These are phyloP conservation scores for Peromyscus californicus DNA, from an alignment of 2,113 vertebrate species.

Conservation along the genomic window DNA sequence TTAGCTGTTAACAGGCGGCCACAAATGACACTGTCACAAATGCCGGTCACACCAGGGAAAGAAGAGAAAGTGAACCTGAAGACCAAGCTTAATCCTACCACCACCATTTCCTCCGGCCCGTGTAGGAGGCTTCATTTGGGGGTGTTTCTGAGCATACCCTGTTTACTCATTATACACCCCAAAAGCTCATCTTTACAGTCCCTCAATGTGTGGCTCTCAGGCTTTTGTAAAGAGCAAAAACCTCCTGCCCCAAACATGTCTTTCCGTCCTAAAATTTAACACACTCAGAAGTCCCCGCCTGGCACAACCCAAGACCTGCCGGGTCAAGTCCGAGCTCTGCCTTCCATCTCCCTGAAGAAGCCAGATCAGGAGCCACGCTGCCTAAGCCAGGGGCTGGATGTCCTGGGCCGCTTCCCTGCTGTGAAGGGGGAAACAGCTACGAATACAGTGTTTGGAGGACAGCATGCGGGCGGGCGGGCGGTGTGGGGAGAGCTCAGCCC, in stretches of 20 bases:
- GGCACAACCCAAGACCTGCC: background rate
- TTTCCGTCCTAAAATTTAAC: background rate
- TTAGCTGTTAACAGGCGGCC: background rate
- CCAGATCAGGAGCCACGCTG: background rate
- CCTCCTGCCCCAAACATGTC: background rate
- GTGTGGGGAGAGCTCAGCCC: background rate
- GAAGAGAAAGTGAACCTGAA: background rate
- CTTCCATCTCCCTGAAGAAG: background rate
- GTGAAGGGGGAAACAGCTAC: too few relatives aligned
- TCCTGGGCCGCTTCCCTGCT: background rate
- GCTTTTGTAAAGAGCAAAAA: background rate
- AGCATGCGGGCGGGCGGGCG: rapidly evolving
- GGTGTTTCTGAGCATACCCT: background rate
- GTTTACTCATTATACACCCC: background rate
- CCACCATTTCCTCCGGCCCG: background rate
- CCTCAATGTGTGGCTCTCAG: background rate
- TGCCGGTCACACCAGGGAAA: background rate
- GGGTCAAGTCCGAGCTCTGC: background rate
- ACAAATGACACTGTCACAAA: background rate
- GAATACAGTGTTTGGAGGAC: background rate
- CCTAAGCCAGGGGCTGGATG: background rate
- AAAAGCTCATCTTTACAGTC: background rate
- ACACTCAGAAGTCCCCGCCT: background rate
- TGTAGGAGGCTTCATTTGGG: background rate
- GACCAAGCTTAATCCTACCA: background rate